Evolutionary conservation across 2,888 invertebrate species (phyloP).

Genomic region (Tachina fera): DNA sequence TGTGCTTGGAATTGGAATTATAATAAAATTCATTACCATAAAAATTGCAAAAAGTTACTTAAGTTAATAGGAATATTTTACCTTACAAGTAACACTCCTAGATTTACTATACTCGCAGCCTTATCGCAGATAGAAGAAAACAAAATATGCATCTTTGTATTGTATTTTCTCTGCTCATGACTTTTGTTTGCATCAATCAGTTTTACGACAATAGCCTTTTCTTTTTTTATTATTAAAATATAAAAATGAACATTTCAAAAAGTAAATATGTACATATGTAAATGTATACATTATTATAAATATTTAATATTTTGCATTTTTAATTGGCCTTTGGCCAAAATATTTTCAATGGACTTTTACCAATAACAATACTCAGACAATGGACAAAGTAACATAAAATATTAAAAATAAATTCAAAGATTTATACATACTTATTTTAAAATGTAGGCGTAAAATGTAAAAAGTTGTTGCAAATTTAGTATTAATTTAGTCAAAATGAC

Average conservation of each 20-base stretch:
- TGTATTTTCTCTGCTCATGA: too few relatives aligned
- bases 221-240: not conserved
- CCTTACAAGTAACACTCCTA: too few relatives aligned
- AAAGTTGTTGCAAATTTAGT: not conserved
- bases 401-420: constrained; percentile 2
- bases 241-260: not conserved
- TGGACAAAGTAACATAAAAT: not conserved
- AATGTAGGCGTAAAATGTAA: constrained; percentile 17
- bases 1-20: too few relatives aligned
- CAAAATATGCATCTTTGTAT: too few relatives aligned
- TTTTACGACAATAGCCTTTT: not conserved
- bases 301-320: constrained; percentile 16
- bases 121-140: too few relatives aligned
- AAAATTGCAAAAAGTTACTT: too few relatives aligned
- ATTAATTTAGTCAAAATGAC: not conserved
- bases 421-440: constrained; percentile 16
- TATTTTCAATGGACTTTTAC: constrained; percentile 26
- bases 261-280: not conserved
- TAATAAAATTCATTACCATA: too few relatives aligned
- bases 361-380: constrained; percentile 30
- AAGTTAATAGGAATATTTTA: too few relatives aligned
- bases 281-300: not conserved
- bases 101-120: too few relatives aligned
- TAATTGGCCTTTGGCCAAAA: constrained; percentile 57
- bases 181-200: too few relatives aligned